phyloP scores from a whole-genome alignment of 2,113 vertebrate species.

The Opisthocomus hoazin region DNA sequence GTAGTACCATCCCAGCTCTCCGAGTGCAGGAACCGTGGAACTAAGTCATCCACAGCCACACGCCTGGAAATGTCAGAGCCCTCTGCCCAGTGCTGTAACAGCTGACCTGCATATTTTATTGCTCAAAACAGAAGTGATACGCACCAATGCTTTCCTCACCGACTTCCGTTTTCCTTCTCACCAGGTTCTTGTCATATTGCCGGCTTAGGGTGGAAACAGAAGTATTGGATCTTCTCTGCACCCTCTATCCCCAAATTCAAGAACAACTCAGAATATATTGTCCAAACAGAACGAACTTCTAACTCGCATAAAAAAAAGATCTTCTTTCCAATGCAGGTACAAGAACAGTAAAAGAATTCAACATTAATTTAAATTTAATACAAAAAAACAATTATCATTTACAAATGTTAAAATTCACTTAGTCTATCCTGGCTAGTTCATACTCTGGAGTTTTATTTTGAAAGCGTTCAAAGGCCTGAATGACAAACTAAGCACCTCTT shows the following conservation, averaged over 20 bases:
- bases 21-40: not conserved
- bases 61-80: not conserved
- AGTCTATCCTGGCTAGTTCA: not conserved
- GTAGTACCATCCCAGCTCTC: not conserved
- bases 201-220: not conserved
- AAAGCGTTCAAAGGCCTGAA: not conserved
- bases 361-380: constrained; percentile 3
- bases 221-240: not conserved
- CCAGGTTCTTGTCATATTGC: not conserved
- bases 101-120: not conserved
- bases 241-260: not conserved
- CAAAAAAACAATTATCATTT: not conserved
- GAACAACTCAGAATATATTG: not conserved
- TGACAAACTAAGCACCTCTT: not conserved
- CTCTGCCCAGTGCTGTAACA: not conserved
- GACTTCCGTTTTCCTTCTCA: not conserved
- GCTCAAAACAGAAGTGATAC: not conserved
- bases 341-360: not conserved
- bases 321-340: not conserved
- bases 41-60: not conserved
- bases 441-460: not conserved
- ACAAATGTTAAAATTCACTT: constrained; percentile 41
- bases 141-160: not conserved
- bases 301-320: not conserved
- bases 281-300: not conserved